Conservation (phyloP, 2,888 invertebrate species). For the Epinotia nisella region DNA sequence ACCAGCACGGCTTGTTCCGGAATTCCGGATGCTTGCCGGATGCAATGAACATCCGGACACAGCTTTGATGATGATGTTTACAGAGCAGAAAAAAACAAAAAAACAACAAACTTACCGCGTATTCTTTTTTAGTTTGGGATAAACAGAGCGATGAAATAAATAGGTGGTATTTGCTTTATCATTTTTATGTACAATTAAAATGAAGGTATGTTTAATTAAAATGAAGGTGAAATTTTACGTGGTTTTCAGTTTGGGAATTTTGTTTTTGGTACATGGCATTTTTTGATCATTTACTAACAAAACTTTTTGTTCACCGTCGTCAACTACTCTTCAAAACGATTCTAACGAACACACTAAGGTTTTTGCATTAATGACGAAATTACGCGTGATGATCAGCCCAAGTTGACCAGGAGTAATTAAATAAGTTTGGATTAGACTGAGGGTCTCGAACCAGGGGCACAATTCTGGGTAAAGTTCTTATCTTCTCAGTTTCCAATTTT, state of each 20-base stretch:
- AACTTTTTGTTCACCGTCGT: too few relatives aligned
- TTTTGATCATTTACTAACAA: too few relatives aligned
- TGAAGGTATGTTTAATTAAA: too few relatives aligned
- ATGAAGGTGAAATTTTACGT: too few relatives aligned
- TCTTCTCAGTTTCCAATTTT: slow-evolving; percentile 25
- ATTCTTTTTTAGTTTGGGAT: not conserved
- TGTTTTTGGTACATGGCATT: too few relatives aligned
- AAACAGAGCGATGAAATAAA: not conserved
- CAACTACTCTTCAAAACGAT: too few relatives aligned
- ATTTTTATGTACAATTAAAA: too few relatives aligned
- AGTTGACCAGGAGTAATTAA: slow-evolving; percentile 34
- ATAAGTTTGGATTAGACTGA: slow-evolving; percentile 21
- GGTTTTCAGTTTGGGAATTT: too few relatives aligned
- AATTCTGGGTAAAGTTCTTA: slow-evolving; percentile 12
- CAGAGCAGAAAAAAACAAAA: slow-evolving; percentile 5
- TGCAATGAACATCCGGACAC: slow-evolving; percentile 12
- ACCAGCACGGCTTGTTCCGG: slow-evolving; percentile 17
- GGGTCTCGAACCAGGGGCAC: slow-evolving; percentile 24
- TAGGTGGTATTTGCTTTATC: not conserved
- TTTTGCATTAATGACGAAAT: too few relatives aligned
- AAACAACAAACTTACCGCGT: not conserved
- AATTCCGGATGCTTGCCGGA: slow-evolving; percentile 33
- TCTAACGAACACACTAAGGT: too few relatives aligned
- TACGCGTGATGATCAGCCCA: slow-evolving; percentile 23
- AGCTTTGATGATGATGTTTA: slow-evolving; percentile 19